phyloP scores from a whole-genome alignment of 2,888 invertebrate species.

The Seira sanloemensis region DNA sequence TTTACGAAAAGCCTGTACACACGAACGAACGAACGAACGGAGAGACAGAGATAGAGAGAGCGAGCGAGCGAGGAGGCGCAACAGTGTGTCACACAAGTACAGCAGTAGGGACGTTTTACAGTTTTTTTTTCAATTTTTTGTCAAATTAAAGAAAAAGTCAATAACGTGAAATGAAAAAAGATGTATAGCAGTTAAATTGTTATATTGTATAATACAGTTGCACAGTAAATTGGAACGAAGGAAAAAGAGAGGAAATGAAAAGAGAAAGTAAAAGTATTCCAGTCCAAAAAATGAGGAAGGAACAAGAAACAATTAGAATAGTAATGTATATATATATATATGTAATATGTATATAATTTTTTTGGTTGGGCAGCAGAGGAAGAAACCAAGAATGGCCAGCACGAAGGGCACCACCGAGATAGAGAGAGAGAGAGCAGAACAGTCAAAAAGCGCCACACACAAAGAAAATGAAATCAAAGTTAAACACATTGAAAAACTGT shows the following conservation, averaged over 20 bases:
- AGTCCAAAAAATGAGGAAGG: too few species aligned
- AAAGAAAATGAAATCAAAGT: constrained; percentile 63
- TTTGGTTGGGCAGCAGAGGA: constrained; percentile 68
- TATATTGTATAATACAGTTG: neutral
- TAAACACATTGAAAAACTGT: constrained; percentile 71
- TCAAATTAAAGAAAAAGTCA: constrained; percentile 24
- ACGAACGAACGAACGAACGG: constrained; percentile 65
- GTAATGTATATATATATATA: too few species aligned
- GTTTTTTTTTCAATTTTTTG: constrained; percentile 30
- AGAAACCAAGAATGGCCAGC: constrained; percentile 73
- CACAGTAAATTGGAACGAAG: constrained; percentile 1
- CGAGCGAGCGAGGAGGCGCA: constrained; percentile 54
- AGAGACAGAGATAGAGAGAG: constrained; percentile 62
- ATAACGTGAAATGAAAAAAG: constrained; percentile 25
- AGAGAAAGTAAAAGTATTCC: too few species aligned
- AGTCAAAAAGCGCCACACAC: constrained; percentile 74
- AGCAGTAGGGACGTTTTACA: constrained; percentile 67
- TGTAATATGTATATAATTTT: constrained; percentile 18
- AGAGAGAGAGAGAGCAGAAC: constrained; percentile 71
- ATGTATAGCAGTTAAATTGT: constrained; percentile 17
- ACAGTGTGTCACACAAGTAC: constrained; percentile 67
- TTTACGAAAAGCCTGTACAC: constrained; percentile 74
- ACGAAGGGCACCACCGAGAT: constrained; percentile 74
- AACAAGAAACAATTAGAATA: too few species aligned
- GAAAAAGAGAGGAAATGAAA: neutral